A percentile compares a stretch with the other conserved stretches of the same genome.
These are phyloP conservation scores for Hemichromis elongatus DNA, from an alignment of 2,113 vertebrate species.

Conservation along the genomic window DNA sequence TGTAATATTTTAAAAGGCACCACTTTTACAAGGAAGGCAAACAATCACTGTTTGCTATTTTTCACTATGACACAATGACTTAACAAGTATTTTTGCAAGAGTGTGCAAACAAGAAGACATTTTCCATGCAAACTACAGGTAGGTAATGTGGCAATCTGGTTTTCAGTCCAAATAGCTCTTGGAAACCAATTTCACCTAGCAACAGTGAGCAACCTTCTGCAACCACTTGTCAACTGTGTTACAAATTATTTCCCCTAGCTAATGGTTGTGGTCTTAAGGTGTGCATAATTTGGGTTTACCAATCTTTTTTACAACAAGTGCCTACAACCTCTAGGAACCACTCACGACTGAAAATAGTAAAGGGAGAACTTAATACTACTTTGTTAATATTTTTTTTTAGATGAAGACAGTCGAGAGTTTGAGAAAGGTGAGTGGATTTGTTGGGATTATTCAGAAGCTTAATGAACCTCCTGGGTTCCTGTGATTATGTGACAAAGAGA, in stretches of 20 bases:
- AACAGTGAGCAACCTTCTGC: background rate
- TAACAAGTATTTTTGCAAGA: background rate
- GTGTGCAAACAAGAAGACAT: no score
- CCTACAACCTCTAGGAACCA: background rate
- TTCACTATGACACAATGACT: background rate
- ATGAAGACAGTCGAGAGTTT: background rate
- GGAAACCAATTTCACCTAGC: background rate
- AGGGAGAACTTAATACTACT: background rate
- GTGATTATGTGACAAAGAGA: constrained; percentile 37
- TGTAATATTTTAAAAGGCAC: background rate
- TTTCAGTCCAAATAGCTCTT: background rate
- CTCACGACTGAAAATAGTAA: background rate
- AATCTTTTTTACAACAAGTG: background rate
- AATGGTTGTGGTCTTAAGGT: background rate
- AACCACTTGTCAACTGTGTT: background rate
- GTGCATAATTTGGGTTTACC: background rate
- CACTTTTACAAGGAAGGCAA: background rate
- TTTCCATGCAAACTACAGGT: background rate
- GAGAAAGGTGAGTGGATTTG: constrained; percentile 12
- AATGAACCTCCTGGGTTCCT: constrained; percentile 42
- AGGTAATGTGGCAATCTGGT: background rate
- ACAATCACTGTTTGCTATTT: background rate
- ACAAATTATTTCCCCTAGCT: background rate
- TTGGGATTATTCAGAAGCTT: constrained; percentile 30
- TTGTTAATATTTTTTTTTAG: background rate